Evolutionary conservation across 2,797 vertebrate species (phyloP).

Genomic region (Mycteria americana): DNA sequence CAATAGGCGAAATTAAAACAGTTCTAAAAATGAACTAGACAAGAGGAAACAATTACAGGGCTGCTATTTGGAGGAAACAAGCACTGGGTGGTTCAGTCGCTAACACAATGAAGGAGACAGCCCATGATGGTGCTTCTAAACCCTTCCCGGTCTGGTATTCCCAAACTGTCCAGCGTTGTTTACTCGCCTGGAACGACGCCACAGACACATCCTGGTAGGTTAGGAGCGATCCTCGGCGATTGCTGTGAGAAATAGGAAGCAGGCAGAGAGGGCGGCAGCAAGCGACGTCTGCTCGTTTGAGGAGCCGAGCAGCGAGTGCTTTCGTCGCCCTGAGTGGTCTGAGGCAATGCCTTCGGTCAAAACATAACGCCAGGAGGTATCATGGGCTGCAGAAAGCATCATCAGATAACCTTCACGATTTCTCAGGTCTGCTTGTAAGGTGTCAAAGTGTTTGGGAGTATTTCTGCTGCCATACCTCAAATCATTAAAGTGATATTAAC

Average conservation of each 20-base stretch:
- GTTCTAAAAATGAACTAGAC: conserved; percentile 68
- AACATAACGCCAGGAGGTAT: neutral
- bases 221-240: neutral
- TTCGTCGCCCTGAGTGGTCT: neutral
- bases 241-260: conserved; percentile 46
- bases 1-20: conserved; percentile 57
- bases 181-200: conserved; percentile 52
- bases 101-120: conserved; percentile 63
- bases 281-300: neutral
- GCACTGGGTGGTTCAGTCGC: conserved; percentile 43
- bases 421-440: neutral
- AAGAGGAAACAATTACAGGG: conserved; percentile 63
- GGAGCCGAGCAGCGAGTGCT: neutral
- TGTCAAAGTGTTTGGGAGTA: neutral
- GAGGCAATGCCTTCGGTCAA: neutral
- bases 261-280: neutral
- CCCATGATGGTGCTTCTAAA: conserved; percentile 33
- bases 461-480: neutral
- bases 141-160: conserved; percentile 29
- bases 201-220: conserved; percentile 51
- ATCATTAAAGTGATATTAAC: neutral
- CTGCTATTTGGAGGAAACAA: conserved; percentile 59
- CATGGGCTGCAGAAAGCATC: neutral
- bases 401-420: neutral
- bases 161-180: conserved; percentile 49